phyloP scores from a whole-genome alignment of 2,888 invertebrate genomes.

The Teleiodes luculella region DNA sequence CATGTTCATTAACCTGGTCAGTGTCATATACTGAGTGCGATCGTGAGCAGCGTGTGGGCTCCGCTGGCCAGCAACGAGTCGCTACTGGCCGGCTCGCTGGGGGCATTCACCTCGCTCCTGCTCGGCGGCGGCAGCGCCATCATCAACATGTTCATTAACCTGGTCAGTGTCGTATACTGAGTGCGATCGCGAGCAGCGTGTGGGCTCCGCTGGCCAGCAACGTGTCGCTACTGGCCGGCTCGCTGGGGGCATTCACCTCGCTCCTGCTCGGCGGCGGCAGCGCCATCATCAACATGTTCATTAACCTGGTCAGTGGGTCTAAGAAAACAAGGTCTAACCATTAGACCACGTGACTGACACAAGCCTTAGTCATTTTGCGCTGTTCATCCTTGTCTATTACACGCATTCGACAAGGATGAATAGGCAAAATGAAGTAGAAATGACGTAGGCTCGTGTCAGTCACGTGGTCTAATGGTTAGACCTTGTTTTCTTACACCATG shows the following conservation, averaged over 20 bases:
- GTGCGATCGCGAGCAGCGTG: too few species aligned
- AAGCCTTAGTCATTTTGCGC: too few species aligned
- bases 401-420: too few species aligned
- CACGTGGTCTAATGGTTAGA: too few species aligned
- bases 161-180: slow-evolving; percentile 78
- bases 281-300: slow-evolving; percentile 91
- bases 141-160: slow-evolving; percentile 90
- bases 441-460: too few species aligned
- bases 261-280: slow-evolving; percentile 92
- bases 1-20: slow-evolving; percentile 89
- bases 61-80: slow-evolving; percentile 96
- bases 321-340: too few species aligned
- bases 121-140: slow-evolving; percentile 94
- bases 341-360: too few species aligned
- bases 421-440: too few species aligned
- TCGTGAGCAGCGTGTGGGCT: too few species aligned
- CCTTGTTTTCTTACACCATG: too few species aligned
- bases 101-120: slow-evolving; percentile 91
- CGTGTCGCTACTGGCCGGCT: slow-evolving; percentile 89
- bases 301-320: too few species aligned
- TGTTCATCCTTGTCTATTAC: too few species aligned
- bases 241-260: slow-evolving; percentile 92
- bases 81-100: slow-evolving; percentile 88
- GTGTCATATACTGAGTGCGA: slow-evolving; percentile 26
- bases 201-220: slow-evolving; percentile 97